These are phyloP conservation scores for Pterocles burchelli DNA, from an alignment of 2,113 vertebrate species.

Conservation along the genomic window DNA sequence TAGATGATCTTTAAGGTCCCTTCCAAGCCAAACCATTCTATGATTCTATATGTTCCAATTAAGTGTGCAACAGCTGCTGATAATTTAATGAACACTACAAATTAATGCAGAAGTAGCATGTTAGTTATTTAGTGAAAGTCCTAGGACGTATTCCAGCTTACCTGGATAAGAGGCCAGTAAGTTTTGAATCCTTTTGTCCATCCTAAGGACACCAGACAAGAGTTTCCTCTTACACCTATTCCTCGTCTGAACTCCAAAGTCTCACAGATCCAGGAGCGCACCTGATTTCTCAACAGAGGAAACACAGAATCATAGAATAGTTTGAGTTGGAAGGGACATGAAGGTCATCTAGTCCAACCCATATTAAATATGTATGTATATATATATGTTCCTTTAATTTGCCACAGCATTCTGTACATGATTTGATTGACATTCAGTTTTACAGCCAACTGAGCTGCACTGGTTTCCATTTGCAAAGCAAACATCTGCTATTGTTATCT, in stretches of 20 bases:
- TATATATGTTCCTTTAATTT: background rate
- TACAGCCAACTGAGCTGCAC: background rate
- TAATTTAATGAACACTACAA: background rate
- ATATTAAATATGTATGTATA: background rate
- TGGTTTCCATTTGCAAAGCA: slow-evolving; percentile 26
- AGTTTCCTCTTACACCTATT: background rate
- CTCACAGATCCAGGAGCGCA: background rate
- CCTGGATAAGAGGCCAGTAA: background rate
- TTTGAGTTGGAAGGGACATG: too few species aligned
- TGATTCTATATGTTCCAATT: background rate
- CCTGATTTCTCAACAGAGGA: background rate
- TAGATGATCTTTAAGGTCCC: too few species aligned
- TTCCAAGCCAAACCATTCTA: too few species aligned
- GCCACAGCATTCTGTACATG: background rate
- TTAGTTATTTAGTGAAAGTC: background rate
- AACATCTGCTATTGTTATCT: slow-evolving; percentile 42
- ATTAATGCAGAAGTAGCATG: background rate
- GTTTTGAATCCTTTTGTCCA: background rate
- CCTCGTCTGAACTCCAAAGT: background rate
- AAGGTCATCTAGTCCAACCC: too few species aligned
- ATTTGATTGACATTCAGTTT: background rate
- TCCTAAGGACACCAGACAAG: background rate
- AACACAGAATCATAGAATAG: too few species aligned
- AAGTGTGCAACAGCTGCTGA: background rate
- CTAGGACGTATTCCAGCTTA: background rate